phyloP scores from a whole-genome alignment of 2,797 vertebrate species.

The Acanthurus lineatus region DNA sequence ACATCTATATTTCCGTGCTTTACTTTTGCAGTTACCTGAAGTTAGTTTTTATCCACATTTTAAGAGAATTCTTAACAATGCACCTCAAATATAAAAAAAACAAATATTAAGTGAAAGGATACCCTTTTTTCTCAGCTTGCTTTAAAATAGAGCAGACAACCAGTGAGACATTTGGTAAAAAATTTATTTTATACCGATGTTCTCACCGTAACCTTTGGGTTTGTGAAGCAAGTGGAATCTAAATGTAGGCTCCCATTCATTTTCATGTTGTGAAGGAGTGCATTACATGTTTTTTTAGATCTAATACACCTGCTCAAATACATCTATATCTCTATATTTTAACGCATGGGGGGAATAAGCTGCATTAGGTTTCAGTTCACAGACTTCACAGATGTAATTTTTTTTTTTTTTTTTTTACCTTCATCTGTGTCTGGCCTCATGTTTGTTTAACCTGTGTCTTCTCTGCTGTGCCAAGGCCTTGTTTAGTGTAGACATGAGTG shows the following conservation, averaged over 20 bases:
- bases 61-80: constrained; percentile 18
- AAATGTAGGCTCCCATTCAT: constrained; percentile 20
- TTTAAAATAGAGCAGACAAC: constrained; percentile 11
- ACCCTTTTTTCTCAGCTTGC: neutral
- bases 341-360: neutral
- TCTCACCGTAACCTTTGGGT: constrained; percentile 32
- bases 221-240: constrained; percentile 9
- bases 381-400: constrained; percentile 7
- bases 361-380: neutral
- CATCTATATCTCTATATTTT: neutral
- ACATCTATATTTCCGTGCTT: constrained; percentile 19
- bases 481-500: constrained; percentile 46
- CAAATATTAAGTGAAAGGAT: neutral
- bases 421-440: constrained; percentile 11
- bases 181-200: neutral
- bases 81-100: neutral
- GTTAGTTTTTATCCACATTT: neutral
- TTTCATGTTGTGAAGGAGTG: constrained; percentile 25
- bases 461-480: constrained; percentile 36
- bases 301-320: neutral
- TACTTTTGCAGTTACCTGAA: constrained; percentile 10
- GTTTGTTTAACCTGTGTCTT: constrained; percentile 24
- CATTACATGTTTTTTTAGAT: constrained; percentile 24
- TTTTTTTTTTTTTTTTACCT: neutral
- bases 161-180: constrained; percentile 6